Conservation (phyloP, 2,797 vertebrate genomes). For the Centropyge bicolor region DNA sequence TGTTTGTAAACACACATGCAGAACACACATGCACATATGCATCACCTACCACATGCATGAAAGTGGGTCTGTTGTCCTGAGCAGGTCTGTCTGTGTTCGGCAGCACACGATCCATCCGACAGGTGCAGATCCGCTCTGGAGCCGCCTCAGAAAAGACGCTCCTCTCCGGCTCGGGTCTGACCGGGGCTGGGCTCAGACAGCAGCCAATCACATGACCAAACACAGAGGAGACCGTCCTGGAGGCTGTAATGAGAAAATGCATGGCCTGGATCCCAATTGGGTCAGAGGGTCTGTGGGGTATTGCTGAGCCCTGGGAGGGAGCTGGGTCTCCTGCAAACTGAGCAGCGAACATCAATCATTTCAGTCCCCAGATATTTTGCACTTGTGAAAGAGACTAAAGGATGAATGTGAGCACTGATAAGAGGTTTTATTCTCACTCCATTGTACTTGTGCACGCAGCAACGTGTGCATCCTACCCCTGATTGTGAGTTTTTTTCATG, state of each 20-base stretch:
- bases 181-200: slow-evolving; percentile 58
- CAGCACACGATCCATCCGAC: slow-evolving; percentile 45
- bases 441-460: neutral
- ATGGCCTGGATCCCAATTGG: slow-evolving; percentile 69
- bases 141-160: slow-evolving; percentile 57
- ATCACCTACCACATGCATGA: slow-evolving; percentile 55
- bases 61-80: slow-evolving; percentile 50
- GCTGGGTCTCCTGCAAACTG: slow-evolving; percentile 21
- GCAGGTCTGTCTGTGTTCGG: slow-evolving; percentile 32
- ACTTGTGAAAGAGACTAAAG: slow-evolving; percentile 1
- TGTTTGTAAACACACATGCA: slow-evolving; percentile 28
- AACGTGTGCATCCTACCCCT: neutral
- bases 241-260: slow-evolving; percentile 57
- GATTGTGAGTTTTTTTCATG: no score
- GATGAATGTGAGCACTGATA: slow-evolving; percentile 2
- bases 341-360: slow-evolving; percentile 37
- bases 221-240: neutral
- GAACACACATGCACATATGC: slow-evolving; percentile 6
- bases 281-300: slow-evolving; percentile 68
- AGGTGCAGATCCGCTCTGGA: slow-evolving; percentile 62
- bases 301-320: slow-evolving; percentile 30
- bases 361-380: neutral
- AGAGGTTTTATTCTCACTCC: neutral
- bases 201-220: slow-evolving; percentile 73
- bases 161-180: slow-evolving; percentile 54